These are phyloP conservation scores for Leptobrachium ailaonicum DNA, from an alignment of 2,113 vertebrate species.

Conservation along the genomic window DNA sequence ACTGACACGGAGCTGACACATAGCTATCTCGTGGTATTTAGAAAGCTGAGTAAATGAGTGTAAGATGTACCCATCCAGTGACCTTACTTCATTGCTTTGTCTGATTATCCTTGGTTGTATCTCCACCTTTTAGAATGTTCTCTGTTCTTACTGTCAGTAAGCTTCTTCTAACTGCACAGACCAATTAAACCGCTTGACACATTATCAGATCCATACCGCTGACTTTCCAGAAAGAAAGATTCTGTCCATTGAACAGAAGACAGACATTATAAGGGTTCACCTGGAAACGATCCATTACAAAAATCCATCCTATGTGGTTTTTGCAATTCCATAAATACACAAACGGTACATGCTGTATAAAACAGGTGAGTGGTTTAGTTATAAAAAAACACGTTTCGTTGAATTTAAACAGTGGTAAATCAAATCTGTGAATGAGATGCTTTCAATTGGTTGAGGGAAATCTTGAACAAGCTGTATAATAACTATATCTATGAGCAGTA, in stretches of 20 bases:
- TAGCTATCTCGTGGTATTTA: not conserved
- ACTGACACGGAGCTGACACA: not conserved
- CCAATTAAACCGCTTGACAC: slow-evolving; percentile 11
- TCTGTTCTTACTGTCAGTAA: slow-evolving; percentile 6
- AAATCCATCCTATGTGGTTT: not conserved
- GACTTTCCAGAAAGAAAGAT: not conserved
- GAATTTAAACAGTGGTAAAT: no score
- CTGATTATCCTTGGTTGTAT: not conserved
- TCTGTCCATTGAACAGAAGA: not conserved
- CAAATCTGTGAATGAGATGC: no score
- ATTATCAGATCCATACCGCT: not conserved
- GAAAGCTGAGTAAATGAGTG: not conserved
- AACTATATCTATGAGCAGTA: no score
- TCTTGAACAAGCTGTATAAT: no score
- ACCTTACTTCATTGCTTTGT: slow-evolving; percentile 13
- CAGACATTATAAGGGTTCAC: not conserved
- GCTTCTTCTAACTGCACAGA: slow-evolving; percentile 2
- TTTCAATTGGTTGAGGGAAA: no score
- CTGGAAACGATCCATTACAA: not conserved
- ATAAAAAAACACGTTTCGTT: no score
- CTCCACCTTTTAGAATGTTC: not conserved
- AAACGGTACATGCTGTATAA: not conserved
- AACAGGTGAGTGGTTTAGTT: no score
- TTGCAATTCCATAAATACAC: not conserved
- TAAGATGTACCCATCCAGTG: not conserved